These are phyloP conservation scores for Diabrotica undecimpunctata DNA, from an alignment of 1,140 invertebrate genomes.

Conservation along the genomic window DNA sequence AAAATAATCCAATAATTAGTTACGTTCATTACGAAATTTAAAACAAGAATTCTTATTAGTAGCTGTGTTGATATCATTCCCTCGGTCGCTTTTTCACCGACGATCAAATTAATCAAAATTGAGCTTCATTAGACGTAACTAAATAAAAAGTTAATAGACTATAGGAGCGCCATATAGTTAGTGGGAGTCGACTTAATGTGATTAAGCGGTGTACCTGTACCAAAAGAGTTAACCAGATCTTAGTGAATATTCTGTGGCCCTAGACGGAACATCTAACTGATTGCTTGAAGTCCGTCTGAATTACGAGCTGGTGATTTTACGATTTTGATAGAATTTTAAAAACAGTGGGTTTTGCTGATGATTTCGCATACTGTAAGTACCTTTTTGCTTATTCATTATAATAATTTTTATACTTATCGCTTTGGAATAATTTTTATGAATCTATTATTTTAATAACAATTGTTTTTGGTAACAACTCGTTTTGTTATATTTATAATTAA, in stretches of 20 bases:
- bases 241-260: background rate
- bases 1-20: too few relatives aligned
- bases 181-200: background rate
- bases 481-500: too few relatives aligned
- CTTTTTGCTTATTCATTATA: background rate
- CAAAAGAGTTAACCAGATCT: background rate
- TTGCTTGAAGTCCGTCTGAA: background rate
- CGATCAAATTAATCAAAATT: constrained; percentile 4
- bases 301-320: background rate
- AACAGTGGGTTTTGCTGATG: background rate
- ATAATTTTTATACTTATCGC: background rate
- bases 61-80: too few relatives aligned
- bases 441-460: too few relatives aligned
- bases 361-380: background rate
- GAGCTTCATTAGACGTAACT: background rate
- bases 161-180: background rate
- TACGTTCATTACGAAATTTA: too few relatives aligned
- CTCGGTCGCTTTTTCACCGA: too few relatives aligned
- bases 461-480: too few relatives aligned
- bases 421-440: background rate
- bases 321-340: background rate
- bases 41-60: too few relatives aligned
- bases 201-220: background rate
- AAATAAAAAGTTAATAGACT: background rate
- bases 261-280: background rate